Percentiles rank a stretch among this genome's conserved stretches.
Conservation (phyloP, 2,888 invertebrate genomes). For the Pheosia tremula region DNA sequence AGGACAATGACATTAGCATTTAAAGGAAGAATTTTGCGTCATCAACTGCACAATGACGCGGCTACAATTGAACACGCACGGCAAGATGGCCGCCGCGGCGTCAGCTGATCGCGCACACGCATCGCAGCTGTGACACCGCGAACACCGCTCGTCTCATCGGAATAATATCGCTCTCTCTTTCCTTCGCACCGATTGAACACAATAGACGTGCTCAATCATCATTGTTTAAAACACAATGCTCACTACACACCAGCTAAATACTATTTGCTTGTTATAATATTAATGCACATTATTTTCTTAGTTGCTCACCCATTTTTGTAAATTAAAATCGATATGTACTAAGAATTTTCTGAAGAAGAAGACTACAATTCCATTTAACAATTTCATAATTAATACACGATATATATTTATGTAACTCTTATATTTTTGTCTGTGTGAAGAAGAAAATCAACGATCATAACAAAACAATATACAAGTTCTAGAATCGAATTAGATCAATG, state of each 20-base stretch:
- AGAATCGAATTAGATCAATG: constrained; percentile 16
- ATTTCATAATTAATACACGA: too few relatives aligned
- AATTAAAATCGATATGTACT: constrained; percentile 20
- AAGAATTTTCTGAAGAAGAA: neutral
- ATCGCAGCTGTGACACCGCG: constrained; percentile 66
- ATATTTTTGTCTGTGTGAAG: neutral
- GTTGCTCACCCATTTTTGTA: constrained; percentile 26
- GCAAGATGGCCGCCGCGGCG: constrained; percentile 79
- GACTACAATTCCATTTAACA: too few relatives aligned
- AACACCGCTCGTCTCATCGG: constrained; percentile 40
- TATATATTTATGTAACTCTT: too few relatives aligned
- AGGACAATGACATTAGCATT: constrained; percentile 79
- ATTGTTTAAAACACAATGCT: constrained; percentile 69
- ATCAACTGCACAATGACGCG: constrained; percentile 75
- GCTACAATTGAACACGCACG: constrained; percentile 70
- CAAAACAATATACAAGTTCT: constrained; percentile 13
- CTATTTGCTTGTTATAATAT: constrained; percentile 32
- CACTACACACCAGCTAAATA: constrained; percentile 38
- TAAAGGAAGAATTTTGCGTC: constrained; percentile 71
- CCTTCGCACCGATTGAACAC: constrained; percentile 56
- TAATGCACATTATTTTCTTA: constrained; percentile 27
- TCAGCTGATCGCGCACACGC: constrained; percentile 82
- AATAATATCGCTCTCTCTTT: constrained; percentile 71
- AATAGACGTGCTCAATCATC: constrained; percentile 62
- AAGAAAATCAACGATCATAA: constrained; percentile 7